Conservation (phyloP, 2,797 vertebrate species). For the Ibycter americanus region DNA sequence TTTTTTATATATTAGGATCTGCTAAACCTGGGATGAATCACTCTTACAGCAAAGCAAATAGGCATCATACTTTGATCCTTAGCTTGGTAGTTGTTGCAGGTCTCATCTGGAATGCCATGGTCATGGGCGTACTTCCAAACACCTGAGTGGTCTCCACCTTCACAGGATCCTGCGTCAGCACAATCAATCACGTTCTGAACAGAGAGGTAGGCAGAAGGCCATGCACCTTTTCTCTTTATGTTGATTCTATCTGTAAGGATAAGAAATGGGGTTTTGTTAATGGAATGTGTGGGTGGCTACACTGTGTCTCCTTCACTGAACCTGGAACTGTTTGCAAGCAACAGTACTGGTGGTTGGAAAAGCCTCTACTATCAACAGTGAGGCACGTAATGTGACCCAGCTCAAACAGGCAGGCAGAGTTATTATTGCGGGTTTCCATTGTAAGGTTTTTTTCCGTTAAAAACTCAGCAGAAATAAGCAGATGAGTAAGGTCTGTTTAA, state of each 20-base stretch:
- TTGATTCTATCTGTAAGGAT: constrained; percentile 89
- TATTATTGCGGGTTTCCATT: neutral
- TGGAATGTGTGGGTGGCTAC: neutral
- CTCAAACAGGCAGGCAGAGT: neutral
- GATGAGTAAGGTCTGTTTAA: neutral
- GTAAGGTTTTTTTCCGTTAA: neutral
- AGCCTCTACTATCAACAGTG: neutral
- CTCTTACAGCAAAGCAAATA: neutral
- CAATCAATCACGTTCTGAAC: constrained; percentile 95
- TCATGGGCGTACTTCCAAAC: constrained; percentile 89
- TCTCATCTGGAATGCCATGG: constrained; percentile 94
- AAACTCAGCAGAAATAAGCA: neutral
- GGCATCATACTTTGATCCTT: constrained; percentile 87
- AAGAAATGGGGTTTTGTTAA: neutral
- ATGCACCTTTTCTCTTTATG: constrained; percentile 88
- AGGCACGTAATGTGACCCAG: neutral
- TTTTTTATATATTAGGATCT: neutral
- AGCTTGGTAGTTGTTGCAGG: constrained; percentile 98
- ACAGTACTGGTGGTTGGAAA: neutral
- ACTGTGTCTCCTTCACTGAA: neutral
- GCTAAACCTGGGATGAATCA: neutral
- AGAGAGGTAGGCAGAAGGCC: constrained; percentile 92
- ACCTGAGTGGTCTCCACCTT: constrained; percentile 86
- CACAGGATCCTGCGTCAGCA: constrained; percentile 82
- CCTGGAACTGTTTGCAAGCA: neutral